Conservation (phyloP, 2,797 vertebrate genomes). For the Falco rusticolus region DNA sequence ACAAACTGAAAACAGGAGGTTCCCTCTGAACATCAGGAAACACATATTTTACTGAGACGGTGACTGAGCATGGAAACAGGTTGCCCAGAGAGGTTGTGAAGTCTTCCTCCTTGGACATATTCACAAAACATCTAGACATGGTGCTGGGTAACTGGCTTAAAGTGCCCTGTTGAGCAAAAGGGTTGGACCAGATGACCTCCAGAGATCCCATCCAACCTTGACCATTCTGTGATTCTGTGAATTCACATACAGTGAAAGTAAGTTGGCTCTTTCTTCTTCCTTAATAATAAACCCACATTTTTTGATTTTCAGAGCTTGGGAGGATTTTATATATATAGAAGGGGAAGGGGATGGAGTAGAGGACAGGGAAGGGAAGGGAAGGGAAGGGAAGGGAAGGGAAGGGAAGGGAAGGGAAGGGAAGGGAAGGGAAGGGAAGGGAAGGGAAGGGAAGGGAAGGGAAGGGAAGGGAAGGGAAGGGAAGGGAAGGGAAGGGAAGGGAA, state of each 20-base stretch:
- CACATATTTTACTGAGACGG: no score
- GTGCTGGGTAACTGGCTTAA: neutral
- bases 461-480: no score
- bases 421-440: accelerated
- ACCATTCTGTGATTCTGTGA: neutral
- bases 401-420: neutral
- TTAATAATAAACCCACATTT: neutral
- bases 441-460: no score
- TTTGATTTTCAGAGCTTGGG: neutral
- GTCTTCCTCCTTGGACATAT: no score
- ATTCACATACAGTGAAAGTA: neutral
- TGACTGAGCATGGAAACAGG: no score
- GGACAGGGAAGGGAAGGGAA: neutral
- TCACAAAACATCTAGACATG: no score
- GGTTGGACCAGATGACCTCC: neutral
- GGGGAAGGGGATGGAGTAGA: no score
- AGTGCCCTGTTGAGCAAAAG: neutral
- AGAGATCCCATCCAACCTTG: neutral
- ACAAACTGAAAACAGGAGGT: no score
- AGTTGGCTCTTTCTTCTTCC: neutral
- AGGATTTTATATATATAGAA: neutral
- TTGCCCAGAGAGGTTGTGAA: no score
- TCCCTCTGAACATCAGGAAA: no score
- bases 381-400: no score
- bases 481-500: no score